Base-by-base conservation (phyloP, 2,797 vertebrate genomes). In the Bufotes viridis region DNA sequence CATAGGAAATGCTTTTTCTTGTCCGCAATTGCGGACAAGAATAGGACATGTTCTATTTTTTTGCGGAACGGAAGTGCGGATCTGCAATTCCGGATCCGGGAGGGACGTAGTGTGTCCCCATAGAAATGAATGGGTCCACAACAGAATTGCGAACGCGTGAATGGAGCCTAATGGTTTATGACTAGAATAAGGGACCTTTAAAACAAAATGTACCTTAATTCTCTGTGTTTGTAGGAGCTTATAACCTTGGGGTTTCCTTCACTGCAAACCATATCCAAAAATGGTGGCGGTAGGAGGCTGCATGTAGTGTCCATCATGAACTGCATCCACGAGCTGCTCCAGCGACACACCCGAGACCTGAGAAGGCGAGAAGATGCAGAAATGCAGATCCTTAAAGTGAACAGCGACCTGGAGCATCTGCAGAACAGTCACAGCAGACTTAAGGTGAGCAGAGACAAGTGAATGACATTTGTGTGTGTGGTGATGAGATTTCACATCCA, bases 381-480 rank as follows among this genome's bases (percentile, higher is more conserved):
- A 93, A 96, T 91, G 0, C 97, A 97, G 69, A 96, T 98, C 86
- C 90, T 98, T 84, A 99, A 97, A 93, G 94, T 95, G 87, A 94
- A 93, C 90, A 97, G 96, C 90, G 96, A 96, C 89, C 94, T 99
- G 94, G 97, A 98, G 69, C 96, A 98, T 85, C 92, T 98, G 10
- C 97, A 98, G 93, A 96, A 94, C 92, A 96, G 91, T 95, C 97
- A 97, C 91, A 93, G 95, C 87, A 97, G 97, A 90, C 94, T 98
- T 78, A 99, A 98, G 96, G 98, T 95, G 95, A 78, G 88, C 18
- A 17, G 26, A 10, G 14, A 20, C 14, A 0, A 4, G 58, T 2
- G 22, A 13, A 8, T 9, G 26, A 4, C 26, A 49, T 18, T 8
- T 20, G 6, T 18, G 57, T 17, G 63, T 55, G 2, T 1, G 24